Base-by-base conservation (phyloP, 1,140 invertebrate genomes). In the Aphaenogaster rudis region DNA sequence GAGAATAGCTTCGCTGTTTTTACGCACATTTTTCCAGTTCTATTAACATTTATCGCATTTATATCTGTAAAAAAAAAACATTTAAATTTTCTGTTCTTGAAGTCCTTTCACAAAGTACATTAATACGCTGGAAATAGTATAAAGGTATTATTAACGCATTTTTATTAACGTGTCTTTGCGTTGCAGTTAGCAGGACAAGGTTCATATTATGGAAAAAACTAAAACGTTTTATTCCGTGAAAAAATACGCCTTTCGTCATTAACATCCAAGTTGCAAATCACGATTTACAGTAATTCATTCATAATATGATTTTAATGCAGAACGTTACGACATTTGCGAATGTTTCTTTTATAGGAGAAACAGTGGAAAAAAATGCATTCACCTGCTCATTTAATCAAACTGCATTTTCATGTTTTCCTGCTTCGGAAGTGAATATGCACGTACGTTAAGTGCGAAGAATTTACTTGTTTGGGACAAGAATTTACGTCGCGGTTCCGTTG, bases 401-500 rank as follows among this genome's bases (percentile, higher is more conserved):
- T 57, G 36, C 64, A 61, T 74, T 82, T 82, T 74, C 39, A 45
- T 82, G 48, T 81, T 69, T 72, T 74, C 42, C 39, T 28, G 79
- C 36, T 71, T 36, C 36, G 39, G 17, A 17, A 69, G 36, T 36
- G 63, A 80, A 54, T 69, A 67, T 52, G 78, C 36, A 13, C 48
- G 52, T 45, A 36, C 80, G 80, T 84, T 84, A 84, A 84, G 80
- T 84, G 80, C 54, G 80, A 84, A 74, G 69, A 74, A 84, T 76
- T 84, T 84, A 84, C 54, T 76, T 84, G 69, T 84, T 84, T 74
- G 80, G 54, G 11, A 48, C 69, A 64, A 76, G 80, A 36, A 84
- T 84, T 84, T 84, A 84, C 69, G 54, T 74, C 69, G 80, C 42
- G 80, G 67, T 84, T 84, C 69, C 42, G 67, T 59, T 84, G 69